Conservation (phyloP, 1,140 invertebrate species). For the Anagrus nilaparvatae region DNA sequence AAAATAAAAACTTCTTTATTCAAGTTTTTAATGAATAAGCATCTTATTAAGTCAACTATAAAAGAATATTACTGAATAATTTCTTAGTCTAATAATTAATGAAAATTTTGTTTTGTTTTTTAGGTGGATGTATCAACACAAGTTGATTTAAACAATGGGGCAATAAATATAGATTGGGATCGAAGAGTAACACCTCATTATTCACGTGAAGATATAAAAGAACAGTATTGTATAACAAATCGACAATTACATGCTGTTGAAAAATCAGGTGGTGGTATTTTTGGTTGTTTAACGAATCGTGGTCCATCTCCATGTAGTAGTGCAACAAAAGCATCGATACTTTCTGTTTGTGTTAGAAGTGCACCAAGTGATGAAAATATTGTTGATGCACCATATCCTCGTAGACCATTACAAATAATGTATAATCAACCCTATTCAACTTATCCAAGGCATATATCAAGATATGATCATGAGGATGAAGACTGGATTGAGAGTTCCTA, state of each 20-base stretch:
- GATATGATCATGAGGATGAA: slow-evolving; percentile 43
- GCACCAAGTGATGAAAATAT: slow-evolving; percentile 80
- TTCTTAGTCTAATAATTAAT: too few species aligned
- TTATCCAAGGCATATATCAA: slow-evolving; percentile 40
- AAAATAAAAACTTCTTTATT: too few species aligned
- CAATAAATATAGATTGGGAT: slow-evolving; percentile 32
- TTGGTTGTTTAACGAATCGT: slow-evolving; percentile 66
- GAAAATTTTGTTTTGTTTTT: slow-evolving; percentile 10
- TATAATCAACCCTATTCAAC: slow-evolving; percentile 36
- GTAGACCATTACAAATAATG: slow-evolving; percentile 31
- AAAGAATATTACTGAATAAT: too few species aligned
- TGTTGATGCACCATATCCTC: slow-evolving; percentile 63
- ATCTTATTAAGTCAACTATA: too few species aligned
- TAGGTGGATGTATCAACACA: slow-evolving; percentile 42
- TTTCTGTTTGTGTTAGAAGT: slow-evolving; percentile 75
- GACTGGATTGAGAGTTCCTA: slow-evolving; percentile 62
- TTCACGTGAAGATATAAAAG: slow-evolving; percentile 78
- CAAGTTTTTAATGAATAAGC: too few species aligned
- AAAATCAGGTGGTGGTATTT: slow-evolving; percentile 60
- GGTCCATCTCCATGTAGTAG: slow-evolving; percentile 42
- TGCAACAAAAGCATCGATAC: slow-evolving; percentile 55
- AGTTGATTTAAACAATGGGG: slow-evolving; percentile 35
- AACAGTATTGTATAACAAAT: slow-evolving; percentile 88
- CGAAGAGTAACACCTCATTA: slow-evolving; percentile 57
- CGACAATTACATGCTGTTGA: slow-evolving; percentile 80